These are phyloP conservation scores for Apis dorsata DNA, from an alignment of 1,140 invertebrate genomes.

Conservation along the genomic window DNA sequence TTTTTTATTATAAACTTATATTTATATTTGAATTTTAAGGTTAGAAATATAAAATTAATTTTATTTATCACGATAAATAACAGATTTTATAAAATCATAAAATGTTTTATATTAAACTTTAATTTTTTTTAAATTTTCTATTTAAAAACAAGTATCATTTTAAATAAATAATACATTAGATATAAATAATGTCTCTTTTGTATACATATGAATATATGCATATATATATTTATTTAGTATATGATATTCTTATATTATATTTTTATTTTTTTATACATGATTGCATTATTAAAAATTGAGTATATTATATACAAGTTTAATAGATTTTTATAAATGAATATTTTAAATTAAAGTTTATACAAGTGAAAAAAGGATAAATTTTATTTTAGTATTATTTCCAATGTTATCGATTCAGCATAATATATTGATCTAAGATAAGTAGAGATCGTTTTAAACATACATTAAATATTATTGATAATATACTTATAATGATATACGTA, in stretches of 20 bases:
- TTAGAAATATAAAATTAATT: slow-evolving; percentile 12
- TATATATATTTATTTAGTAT: background rate
- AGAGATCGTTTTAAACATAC: no score
- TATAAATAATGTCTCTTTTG: background rate
- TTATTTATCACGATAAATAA: no score
- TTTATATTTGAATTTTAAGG: background rate
- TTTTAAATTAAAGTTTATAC: background rate
- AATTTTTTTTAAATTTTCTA: background rate
- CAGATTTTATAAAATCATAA: background rate
- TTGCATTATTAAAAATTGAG: background rate
- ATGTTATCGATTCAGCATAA: no score
- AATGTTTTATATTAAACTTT: background rate
- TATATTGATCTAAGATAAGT: no score
- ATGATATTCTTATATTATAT: background rate
- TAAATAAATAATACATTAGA: background rate
- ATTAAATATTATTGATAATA: no score
- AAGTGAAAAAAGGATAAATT: background rate
- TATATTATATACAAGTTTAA: no score
- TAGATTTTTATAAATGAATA: no score
- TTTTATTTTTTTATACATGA: background rate
- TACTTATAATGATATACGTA: no score
- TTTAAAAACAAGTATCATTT: background rate
- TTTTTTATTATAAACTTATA: background rate
- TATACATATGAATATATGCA: background rate
- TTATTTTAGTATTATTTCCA: no score